Evolutionary conservation across 2,113 vertebrate genomes (phyloP).

Genomic region (Pangasianodon hypophthalmus): DNA sequence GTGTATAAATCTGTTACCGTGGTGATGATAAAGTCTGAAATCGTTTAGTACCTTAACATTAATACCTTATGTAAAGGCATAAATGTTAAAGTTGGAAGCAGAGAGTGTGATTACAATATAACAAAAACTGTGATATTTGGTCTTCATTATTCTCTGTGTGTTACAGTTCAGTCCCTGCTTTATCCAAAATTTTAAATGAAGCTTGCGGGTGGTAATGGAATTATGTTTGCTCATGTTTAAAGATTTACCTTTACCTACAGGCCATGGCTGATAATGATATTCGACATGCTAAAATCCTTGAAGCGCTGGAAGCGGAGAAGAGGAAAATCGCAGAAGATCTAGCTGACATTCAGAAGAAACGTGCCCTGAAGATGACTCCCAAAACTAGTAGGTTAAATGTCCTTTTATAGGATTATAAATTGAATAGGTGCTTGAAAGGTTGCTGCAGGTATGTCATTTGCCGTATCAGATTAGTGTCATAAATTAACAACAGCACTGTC

Average conservation of each 20-base stretch:
- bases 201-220: background rate
- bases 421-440: background rate
- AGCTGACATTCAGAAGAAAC: conserved; percentile 78
- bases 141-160: background rate
- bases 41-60: background rate
- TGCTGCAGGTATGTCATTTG: background rate
- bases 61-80: background rate
- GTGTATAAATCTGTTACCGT: background rate
- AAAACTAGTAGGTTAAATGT: conserved; percentile 59
- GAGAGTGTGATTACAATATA: background rate
- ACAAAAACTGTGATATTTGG: background rate
- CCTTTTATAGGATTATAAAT: background rate
- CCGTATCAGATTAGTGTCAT: background rate
- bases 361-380: conserved; percentile 57
- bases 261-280: conserved; percentile 86
- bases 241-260: conserved; percentile 63
- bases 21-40: background rate
- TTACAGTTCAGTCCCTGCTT: background rate
- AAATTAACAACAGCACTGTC: background rate
- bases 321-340: conserved; percentile 87
- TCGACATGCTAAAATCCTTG: conserved; percentile 84
- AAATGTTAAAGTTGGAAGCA: background rate
- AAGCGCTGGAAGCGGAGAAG: conserved; percentile 91
- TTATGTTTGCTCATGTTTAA: background rate
- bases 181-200: background rate